Evolutionary conservation across 2,797 vertebrate species (phyloP).

Genomic region (Fistularia tabacaria): DNA sequence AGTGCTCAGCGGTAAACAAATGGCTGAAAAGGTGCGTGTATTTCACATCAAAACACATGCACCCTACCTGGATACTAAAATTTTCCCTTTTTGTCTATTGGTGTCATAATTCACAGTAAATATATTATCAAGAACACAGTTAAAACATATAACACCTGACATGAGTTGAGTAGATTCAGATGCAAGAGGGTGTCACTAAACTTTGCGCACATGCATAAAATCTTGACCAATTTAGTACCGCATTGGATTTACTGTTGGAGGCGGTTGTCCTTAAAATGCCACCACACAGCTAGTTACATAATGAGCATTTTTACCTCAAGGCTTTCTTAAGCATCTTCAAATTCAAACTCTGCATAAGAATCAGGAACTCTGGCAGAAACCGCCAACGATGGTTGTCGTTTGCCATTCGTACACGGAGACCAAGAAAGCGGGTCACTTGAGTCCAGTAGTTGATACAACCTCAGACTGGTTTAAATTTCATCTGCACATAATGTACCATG

Average conservation of each 20-base stretch:
- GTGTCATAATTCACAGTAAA: not conserved
- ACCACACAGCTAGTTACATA: constrained; percentile 29
- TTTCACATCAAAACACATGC: constrained; percentile 9
- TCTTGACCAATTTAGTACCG: not conserved
- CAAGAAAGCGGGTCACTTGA: constrained; percentile 15
- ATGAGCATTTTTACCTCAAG: constrained; percentile 24
- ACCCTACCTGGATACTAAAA: constrained; percentile 2
- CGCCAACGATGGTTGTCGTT: not conserved
- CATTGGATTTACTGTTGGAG: too few species aligned
- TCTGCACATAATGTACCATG: constrained; percentile 36
- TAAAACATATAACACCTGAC: constrained; percentile 8
- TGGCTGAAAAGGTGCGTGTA: constrained; percentile 3
- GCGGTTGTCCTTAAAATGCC: constrained; percentile 26
- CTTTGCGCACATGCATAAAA: constrained; percentile 26
- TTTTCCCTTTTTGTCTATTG: constrained; percentile 1
- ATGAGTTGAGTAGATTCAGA: constrained; percentile 7
- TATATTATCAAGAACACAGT: not conserved
- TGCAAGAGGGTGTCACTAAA: constrained; percentile 4
- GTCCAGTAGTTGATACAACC: constrained; percentile 15
- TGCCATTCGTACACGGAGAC: constrained; percentile 4
- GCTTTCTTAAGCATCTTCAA: constrained; percentile 16
- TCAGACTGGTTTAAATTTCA: constrained; percentile 17
- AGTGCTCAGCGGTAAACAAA: constrained; percentile 9
- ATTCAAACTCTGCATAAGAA: constrained; percentile 20
- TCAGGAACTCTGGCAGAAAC: constrained; percentile 5